Evolutionary conservation across 1,140 invertebrate species (phyloP).

Genomic region (Euura saliciscinereae): DNA sequence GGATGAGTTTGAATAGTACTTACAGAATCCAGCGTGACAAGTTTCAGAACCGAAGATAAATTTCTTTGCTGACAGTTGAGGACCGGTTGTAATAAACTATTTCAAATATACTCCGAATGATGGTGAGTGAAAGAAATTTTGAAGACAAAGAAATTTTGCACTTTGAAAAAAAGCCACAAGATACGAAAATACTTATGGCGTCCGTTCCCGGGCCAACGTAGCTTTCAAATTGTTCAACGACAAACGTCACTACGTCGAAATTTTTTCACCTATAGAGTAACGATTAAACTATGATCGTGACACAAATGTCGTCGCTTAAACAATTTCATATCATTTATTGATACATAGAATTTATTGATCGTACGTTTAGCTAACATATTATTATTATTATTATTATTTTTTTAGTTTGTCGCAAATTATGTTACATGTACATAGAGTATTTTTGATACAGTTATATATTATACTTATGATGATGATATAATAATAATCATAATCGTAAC

Average conservation of each 20-base stretch:
- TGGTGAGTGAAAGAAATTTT: neutral
- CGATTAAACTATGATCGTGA: too few relatives aligned
- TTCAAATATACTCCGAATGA: neutral
- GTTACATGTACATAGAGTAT: slow-evolving; percentile 3
- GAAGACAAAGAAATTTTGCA: neutral
- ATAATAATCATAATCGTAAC: neutral
- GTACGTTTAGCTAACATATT: slow-evolving; percentile 39
- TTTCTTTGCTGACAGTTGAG: neutral
- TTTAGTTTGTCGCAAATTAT: neutral
- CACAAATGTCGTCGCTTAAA: slow-evolving; percentile 39
- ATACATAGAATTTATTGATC: slow-evolving; percentile 50
- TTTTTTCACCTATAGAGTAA: too few relatives aligned
- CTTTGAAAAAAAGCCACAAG: neutral
- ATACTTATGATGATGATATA: slow-evolving; percentile 4
- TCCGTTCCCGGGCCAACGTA: neutral
- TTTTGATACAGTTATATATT: neutral
- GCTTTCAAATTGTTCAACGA: too few relatives aligned
- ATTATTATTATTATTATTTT: neutral
- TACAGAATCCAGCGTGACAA: neutral
- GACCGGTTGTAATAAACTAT: neutral
- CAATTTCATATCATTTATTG: slow-evolving; percentile 51
- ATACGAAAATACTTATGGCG: neutral
- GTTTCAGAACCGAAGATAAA: neutral
- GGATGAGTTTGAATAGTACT: neutral
- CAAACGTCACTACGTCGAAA: too few relatives aligned